Base-by-base conservation (phyloP, 2,113 vertebrate species). In the Bos indicus region DNA sequence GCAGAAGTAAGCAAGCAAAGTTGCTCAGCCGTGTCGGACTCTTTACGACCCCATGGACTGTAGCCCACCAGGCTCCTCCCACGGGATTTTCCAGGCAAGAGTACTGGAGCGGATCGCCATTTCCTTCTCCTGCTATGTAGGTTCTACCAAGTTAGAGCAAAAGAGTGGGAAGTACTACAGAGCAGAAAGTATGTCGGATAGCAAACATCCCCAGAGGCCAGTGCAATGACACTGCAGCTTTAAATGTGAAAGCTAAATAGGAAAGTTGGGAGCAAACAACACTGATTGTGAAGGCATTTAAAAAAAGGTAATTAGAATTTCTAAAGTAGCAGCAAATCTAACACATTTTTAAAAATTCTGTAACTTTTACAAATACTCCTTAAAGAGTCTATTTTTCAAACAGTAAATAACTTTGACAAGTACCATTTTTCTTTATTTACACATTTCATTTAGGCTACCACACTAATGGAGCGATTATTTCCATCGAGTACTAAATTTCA, bases 351-450 rank as follows among this genome's bases (percentile, higher is more conserved):
- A 3, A 91, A 82, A 93, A 51, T 78, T 88, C 48, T 80, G 3
- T 2, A 85, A 80, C 26, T 95, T 91, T 93, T 74, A 85, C 7
- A 92, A 83, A 30, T 54, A 92, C 3, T 83, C 15, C 92, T 67
- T 94, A 90, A 92, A 80, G 5, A 52, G 40, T 80, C 87, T 95
- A 88, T 46, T 82, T 90, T 94, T 77, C 48, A 94, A 92, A 83
- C 86, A 77, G 25, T 89, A 59, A 59, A 52, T 46, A 82, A 74
- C 15, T 77, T 51, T 48, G 46, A 59, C 11, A 81, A 81, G 81
- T 21, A 54, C 43, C 56, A 26, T 48, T 54, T 92, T 64, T 71
- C 89, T 43, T 95, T 51, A 81, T 80, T 90, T 88, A 91, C 12
- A 67, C 36, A 4, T 21, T 52, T 86, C 52, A 48, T 67, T 91